Base-by-base conservation (phyloP, 30 jellyfish, hydroid and myxozoan species). In the Sanderia malayensis region DNA sequence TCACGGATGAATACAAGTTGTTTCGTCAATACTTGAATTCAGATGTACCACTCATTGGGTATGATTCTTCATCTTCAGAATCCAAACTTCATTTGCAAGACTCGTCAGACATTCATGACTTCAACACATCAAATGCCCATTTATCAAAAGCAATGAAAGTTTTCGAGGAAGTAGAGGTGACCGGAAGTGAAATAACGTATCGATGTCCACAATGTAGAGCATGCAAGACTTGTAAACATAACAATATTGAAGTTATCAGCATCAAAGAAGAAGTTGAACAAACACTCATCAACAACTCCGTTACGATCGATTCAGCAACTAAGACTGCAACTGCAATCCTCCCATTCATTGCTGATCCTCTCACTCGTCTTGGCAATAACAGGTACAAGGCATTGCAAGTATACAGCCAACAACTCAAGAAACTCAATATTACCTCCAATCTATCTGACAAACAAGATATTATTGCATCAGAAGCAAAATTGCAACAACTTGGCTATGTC, bases 371-470 rank as follows among this genome's bases (percentile, higher is more conserved):
- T 3, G 15, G 18, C 33, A 61, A 6, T 3, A 61, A 24, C 74
- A 61, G 24, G 33, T 61, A 61, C 74, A 23, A 7, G 52, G 74
- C 74, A 20, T n/a, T 61, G 52, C 7, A 55, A 55, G 67, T 37
- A 37, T 37, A 37, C 13, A 6, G 52, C 52, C 52, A 37, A 37
- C 52, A 37, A 13, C 52, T 37, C 52, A 37, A 37, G 52, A 37
- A 37, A 37, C 52, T 37, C 52, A 13, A 37, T 13, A 6, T n/a
- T n/a, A n/a, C n/a, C n/a, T n/a, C n/a, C n/a, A n/a, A 37, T n/a
- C 70, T 13, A 58, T 21, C 26, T 4, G 52, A 37, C 13, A 37
- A 37, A 37, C 10, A 6, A 4, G 52, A 37, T 6, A 37, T 37
- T 37, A 37, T 37, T 37, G 52, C 52, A 13, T 37, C 52, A 37